Conservation (phyloP, 2,888 invertebrate species). For the Diogma glabrata region DNA sequence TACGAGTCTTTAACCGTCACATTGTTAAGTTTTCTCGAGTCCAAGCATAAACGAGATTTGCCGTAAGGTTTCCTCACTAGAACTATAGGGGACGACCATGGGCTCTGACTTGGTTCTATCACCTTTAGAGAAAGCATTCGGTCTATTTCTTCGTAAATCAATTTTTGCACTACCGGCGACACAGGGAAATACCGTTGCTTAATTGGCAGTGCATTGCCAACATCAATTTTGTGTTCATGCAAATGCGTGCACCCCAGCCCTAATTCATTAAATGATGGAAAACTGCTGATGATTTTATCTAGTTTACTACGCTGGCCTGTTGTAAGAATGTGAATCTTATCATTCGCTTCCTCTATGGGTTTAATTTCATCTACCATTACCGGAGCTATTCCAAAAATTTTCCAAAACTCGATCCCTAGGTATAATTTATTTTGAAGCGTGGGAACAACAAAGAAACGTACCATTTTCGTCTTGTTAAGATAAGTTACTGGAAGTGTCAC, state of each 20-base stretch:
- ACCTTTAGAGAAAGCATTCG: conserved; percentile 24
- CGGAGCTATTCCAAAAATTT: conserved; percentile 11
- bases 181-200: conserved; percentile 19
- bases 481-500: not conserved
- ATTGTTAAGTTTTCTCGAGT: conserved; percentile 4
- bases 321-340: too few relatives aligned
- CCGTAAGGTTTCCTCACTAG: conserved; percentile 18
- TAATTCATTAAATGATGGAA: not conserved
- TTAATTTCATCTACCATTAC: not conserved
- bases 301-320: too few relatives aligned
- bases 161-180: conserved; percentile 17
- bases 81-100: conserved; percentile 24
- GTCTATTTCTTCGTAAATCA: conserved; percentile 23
- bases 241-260: not conserved
- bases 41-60: conserved; percentile 2
- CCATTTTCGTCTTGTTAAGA: not conserved
- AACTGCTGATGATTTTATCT: not conserved
- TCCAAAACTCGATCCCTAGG: conserved; percentile 16
- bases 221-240: conserved; percentile 16
- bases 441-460: not conserved
- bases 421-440: not conserved
- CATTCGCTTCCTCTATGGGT: too few relatives aligned
- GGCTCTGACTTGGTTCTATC: conserved; percentile 23
- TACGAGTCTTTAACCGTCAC: conserved; percentile 9
- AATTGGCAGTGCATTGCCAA: conserved; percentile 15